These are phyloP conservation scores for Chelon labrosus DNA, from an alignment of 2,797 vertebrate genomes.

Conservation along the genomic window DNA sequence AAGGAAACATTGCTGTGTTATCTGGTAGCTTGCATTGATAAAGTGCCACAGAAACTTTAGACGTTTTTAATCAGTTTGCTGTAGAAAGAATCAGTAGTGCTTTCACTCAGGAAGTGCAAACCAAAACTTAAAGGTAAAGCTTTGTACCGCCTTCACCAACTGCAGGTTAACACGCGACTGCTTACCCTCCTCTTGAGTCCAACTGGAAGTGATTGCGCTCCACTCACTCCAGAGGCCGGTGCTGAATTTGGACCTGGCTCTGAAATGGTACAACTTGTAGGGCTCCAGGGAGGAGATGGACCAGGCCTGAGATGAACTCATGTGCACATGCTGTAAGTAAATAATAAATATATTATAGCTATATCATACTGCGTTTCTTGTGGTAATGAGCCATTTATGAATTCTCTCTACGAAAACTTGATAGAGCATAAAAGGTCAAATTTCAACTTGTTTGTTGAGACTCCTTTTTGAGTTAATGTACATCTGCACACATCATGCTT, in stretches of 20 bases:
- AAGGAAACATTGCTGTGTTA: constrained; percentile 7
- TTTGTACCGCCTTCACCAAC: neutral
- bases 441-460: constrained; percentile 9
- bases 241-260: constrained; percentile 85
- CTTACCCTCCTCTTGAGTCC: constrained; percentile 90
- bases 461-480: constrained; percentile 9
- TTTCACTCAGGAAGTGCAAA: constrained; percentile 25
- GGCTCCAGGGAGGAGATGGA: constrained; percentile 84
- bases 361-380: neutral
- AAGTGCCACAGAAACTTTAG: constrained; percentile 6
- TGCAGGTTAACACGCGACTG: neutral
- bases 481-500: constrained; percentile 11
- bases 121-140: neutral
- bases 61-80: neutral
- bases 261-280: constrained; percentile 86
- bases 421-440: constrained; percentile 11
- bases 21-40: constrained; percentile 30
- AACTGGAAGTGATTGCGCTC: constrained; percentile 60
- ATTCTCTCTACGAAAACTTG: neutral
- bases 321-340: constrained; percentile 43
- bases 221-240: constrained; percentile 91
- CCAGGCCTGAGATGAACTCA: constrained; percentile 1
- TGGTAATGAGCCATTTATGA: neutral
- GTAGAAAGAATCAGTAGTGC: neutral
- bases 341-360: neutral